Evolutionary conservation across 1,140 invertebrate genomes (phyloP), one percentile per base, ranked within the genome.

Genomic region (Carposina sasakii): DNA sequence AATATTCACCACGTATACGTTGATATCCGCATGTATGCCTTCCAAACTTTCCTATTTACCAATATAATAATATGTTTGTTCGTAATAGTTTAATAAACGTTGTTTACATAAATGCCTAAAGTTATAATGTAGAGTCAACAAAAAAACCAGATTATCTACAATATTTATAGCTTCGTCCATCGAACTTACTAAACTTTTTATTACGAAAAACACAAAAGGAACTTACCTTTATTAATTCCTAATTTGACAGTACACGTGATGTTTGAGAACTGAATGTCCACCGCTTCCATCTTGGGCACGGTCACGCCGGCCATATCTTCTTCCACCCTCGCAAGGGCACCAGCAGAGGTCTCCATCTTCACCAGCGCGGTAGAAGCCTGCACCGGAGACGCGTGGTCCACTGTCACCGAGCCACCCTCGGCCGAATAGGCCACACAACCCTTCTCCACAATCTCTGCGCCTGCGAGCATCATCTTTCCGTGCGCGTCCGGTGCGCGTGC

Each of bases 211-310:
- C 36, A 15, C 17, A 48, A 54, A 50, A 52, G 46, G 41, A 22
- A 60, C 61, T 74, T 69, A 92, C 92, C 91, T 89, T 89, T 91
- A 63, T 88, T 87, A 53, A 89, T 89, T 45, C 92, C 92, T 19
- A 92, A 81, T 10, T 87, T 89, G 9, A 92, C 92, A 0, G 87
- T 91, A 54, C 90, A 91, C 1, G 85, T 88, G 48, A 94, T 86
- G 48, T 93, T 88, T 16, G 90, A 88, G 64, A 94, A 93, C 19
- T 88, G 85, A 23, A 94, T 89, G 59, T 93, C 90, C n/a, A 93
- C 85, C 0, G 88, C 87, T 15, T 90, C 85, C 24, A 78, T 77
- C 3, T 66, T 67, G 0, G 87, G 87, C 24, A 86, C 66, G 0
- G 87, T 87, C 24, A 86, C 58, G 57, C 85, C 86, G 34, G 81